Evolutionary conservation across 2,888 invertebrate genomes (phyloP), one percentile per base, ranked within the genome.

Genomic region (Melinaea menophilus): DNA sequence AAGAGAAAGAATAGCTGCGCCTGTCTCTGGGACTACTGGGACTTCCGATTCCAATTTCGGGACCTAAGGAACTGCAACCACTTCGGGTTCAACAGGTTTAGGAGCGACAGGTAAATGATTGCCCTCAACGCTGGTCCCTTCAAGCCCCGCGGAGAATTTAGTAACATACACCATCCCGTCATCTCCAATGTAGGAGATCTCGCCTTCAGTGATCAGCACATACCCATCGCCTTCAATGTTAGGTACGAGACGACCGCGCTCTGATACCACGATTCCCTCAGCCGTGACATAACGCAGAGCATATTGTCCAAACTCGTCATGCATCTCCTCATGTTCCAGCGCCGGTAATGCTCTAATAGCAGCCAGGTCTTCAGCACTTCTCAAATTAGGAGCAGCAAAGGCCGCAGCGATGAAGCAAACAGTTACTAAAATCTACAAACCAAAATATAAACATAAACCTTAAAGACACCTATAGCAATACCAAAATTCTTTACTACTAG

Each of bases 111-210:
- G 71, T 1, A 84, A 63, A 65, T 85, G 83, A 41, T 70, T 65
- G 34, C 79, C 80, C 65, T 81, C 79, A 33, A 79, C 74, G 13
- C 77, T 76, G 45, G 68, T 69, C 9, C 86, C 86, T 55, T 84
- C 75, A 5, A 79, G 71, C 3, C 81, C 84, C 0, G 83, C 79
- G 34, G 72, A 71, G 72, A 82, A 85, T 66, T 81, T 81, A 2
- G 82, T 82, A 63, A 80, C 71, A 72, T 84, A 83, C 33, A 75
- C 77, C 71, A 80, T 74, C 56, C 84, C 84, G 56, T 85, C 83
- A 41, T 80, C 78, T 0, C 81, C 78, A 3, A 82, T 72, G 74
- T 75, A 86, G 12, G 79, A 78, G 47, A 79, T 77, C 68, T 85
- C 79, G 2, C 85, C 84, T 59, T 85, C 83, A 2, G 75, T 66